phyloP scores from a whole-genome alignment of 1,140 invertebrate genomes.

The Idris sp. region DNA sequence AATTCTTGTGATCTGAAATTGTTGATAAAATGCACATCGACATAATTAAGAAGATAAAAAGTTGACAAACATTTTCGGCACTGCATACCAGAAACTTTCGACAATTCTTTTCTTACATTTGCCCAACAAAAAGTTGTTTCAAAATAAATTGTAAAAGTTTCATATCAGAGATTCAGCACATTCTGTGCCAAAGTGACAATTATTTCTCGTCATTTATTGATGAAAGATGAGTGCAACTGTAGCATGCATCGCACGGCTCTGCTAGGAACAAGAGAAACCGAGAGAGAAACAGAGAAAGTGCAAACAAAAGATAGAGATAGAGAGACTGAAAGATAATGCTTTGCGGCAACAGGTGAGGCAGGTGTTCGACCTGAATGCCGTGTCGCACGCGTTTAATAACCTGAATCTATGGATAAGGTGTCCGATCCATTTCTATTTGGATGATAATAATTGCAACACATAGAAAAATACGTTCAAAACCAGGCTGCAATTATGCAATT shows the following conservation, averaged over 20 bases:
- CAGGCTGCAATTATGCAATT: conserved; percentile 40
- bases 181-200: conserved; percentile 61
- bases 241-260: conserved; percentile 59
- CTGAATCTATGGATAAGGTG: conserved; percentile 76
- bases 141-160: conserved; percentile 32
- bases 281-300: conserved; percentile 29
- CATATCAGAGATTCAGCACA: conserved; percentile 39
- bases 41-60: no score
- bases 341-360: conserved; percentile 79
- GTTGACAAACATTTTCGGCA: no score
- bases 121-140: conserved; percentile 4
- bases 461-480: conserved; percentile 42
- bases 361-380: conserved; percentile 77
- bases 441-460: conserved; percentile 65
- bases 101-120: conserved; percentile 14
- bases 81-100: no score
- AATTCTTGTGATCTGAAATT: no score
- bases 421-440: conserved; percentile 66
- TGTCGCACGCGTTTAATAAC: conserved; percentile 76
- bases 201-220: conserved; percentile 74
- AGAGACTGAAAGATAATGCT: conserved; percentile 74
- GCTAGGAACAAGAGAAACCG: conserved; percentile 46
- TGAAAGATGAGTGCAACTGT: conserved; percentile 70
- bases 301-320: conserved; percentile 48
- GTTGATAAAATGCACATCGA: no score